Percentiles rank a stretch among this genome's conserved stretches.
Conservation (phyloP, 2,797 vertebrate species). For the Sebastes kiyomatsui region DNA sequence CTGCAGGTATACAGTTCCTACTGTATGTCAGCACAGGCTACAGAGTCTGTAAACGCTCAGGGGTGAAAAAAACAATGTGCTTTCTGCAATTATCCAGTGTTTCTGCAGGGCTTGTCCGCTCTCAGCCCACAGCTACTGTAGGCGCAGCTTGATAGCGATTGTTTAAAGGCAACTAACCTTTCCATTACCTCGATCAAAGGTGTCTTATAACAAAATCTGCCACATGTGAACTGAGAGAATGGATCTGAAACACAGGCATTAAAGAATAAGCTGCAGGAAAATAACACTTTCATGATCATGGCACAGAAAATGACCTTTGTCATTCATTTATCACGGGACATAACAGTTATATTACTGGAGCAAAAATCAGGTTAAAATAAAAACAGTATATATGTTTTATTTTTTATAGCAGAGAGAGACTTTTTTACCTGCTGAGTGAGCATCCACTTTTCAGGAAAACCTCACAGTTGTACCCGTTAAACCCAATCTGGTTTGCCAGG, state of each 20-base stretch:
- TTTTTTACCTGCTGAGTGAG: not conserved
- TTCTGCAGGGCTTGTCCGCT: conserved; percentile 28
- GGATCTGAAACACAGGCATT: not conserved
- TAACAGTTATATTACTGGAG: not conserved
- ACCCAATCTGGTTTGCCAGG: conserved; percentile 2
- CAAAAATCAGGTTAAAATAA: not conserved
- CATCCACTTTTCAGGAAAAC: not conserved
- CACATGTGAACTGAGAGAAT: conserved; percentile 19
- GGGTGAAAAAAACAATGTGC: conserved; percentile 54
- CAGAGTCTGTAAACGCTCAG: conserved; percentile 43
- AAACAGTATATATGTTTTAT: not conserved
- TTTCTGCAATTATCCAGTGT: conserved; percentile 56
- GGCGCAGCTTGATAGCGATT: not conserved
- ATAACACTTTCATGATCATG: not conserved
- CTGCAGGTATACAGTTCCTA: conserved; percentile 62
- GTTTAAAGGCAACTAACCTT: conserved; percentile 53
- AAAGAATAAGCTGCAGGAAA: not conserved
- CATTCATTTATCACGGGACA: not conserved
- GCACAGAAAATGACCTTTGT: not conserved
- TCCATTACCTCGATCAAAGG: conserved; percentile 45
- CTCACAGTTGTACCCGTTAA: conserved; percentile 3
- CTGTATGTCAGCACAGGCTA: conserved; percentile 45
- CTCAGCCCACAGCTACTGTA: conserved; percentile 17
- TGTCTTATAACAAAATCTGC: conserved; percentile 20
- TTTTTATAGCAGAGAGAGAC: not conserved